A percentile compares a stretch with the other conserved stretches of the same genome.
These are phyloP conservation scores for Tethea ocularis DNA, from an alignment of 2,888 invertebrate species.

Conservation along the genomic window DNA sequence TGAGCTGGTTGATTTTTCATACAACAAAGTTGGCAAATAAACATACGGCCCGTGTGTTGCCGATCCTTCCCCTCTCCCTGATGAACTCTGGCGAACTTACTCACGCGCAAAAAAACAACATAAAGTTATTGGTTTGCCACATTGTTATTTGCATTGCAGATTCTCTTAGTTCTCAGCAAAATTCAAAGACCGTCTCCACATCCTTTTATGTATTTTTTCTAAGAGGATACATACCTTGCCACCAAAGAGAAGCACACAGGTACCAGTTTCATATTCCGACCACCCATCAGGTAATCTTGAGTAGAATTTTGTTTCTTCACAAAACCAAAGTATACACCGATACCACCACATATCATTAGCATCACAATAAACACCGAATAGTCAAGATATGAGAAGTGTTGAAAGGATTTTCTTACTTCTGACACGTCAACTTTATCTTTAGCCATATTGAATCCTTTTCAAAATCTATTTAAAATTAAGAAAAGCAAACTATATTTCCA, in stretches of 20 bases:
- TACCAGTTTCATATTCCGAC: slow-evolving; percentile 89
- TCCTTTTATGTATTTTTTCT: neutral
- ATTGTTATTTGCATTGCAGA: too few species aligned
- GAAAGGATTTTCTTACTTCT: slow-evolving; percentile 52
- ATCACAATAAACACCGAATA: slow-evolving; percentile 87
- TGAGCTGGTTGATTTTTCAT: neutral
- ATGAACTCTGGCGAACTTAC: too few species aligned
- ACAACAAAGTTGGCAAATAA: too few species aligned
- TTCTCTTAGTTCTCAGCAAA: neutral
- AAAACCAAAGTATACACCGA: slow-evolving; percentile 92
- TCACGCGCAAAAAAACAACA: too few species aligned
- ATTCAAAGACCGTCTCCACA: too few species aligned
- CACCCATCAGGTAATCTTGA: slow-evolving; percentile 92
- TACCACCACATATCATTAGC: slow-evolving; percentile 88
- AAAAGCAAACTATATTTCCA: neutral
- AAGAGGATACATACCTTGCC: slow-evolving; percentile 85
- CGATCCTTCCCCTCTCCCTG: too few species aligned
- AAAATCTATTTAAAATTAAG: neutral
- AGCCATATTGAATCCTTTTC: slow-evolving; percentile 29
- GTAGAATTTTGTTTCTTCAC: slow-evolving; percentile 83
- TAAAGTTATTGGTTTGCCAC: too few species aligned
- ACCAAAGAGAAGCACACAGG: slow-evolving; percentile 92
- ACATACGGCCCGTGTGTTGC: too few species aligned
- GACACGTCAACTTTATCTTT: slow-evolving; percentile 51
- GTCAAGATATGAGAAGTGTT: slow-evolving; percentile 84